Conservation (phyloP, 2,113 vertebrate genomes). For the Neofelis nebulosa region DNA sequence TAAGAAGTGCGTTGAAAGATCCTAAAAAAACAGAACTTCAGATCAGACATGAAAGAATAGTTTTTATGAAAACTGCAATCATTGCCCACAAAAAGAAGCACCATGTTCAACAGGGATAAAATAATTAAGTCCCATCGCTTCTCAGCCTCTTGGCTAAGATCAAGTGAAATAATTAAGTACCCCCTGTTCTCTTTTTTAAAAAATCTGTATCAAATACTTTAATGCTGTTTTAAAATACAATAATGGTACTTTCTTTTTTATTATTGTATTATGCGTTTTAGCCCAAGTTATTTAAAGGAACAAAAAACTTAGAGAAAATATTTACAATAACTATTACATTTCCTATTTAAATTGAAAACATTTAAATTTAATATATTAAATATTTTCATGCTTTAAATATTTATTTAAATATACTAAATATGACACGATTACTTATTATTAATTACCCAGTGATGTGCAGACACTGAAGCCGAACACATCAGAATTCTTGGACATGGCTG, state of each 20-base stretch:
- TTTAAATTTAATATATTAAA: neutral
- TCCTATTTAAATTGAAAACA: neutral
- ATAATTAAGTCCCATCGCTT: neutral
- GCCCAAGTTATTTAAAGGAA: constrained; percentile 46
- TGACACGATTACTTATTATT: neutral
- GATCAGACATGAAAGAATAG: constrained; percentile 42
- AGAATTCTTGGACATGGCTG: neutral
- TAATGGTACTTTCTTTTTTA: neutral
- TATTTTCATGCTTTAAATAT: neutral
- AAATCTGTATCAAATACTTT: neutral
- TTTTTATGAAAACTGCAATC: constrained; percentile 40
- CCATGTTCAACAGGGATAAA: constrained; percentile 15
- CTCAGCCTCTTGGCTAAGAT: no score
- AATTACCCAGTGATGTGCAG: neutral
- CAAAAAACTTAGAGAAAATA: neutral
- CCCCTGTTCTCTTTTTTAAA: neutral
- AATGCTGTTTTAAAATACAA: constrained; percentile 35
- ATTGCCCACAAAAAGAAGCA: constrained; percentile 11
- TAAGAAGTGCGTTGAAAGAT: constrained; percentile 95
- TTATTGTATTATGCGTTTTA: neutral
- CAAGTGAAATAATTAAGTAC: neutral
- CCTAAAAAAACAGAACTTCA: constrained; percentile 82
- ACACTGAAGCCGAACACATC: constrained; percentile 13
- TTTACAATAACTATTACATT: neutral
- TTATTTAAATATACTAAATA: constrained; percentile 46